A percentile compares a stretch with the other conserved stretches of the same genome.
Conservation (phyloP, 2,113 vertebrate species). For the Plecturocebus donacophilus region DNA sequence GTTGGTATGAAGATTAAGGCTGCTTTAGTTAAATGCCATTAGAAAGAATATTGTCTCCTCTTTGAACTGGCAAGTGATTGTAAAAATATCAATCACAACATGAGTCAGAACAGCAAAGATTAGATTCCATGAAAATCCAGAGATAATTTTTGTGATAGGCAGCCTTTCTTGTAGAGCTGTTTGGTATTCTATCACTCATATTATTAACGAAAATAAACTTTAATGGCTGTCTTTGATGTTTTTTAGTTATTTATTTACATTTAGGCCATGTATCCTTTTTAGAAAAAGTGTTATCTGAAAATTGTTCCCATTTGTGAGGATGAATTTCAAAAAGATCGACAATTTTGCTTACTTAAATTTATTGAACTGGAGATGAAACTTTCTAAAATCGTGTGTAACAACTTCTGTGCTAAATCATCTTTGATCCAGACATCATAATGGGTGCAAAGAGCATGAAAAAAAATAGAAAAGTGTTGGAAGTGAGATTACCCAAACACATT, state of each 20-base stretch:
- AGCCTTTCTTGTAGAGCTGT: not conserved
- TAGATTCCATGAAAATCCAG: not conserved
- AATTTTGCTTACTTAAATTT: conserved; percentile 20
- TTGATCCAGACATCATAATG: not conserved
- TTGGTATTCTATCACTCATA: not conserved
- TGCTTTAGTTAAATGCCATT: not conserved
- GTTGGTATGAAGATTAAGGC: not conserved
- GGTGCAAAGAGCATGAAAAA: not conserved
- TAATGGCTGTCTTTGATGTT: not conserved
- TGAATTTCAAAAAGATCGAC: not conserved
- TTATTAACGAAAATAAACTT: conserved; percentile 12
- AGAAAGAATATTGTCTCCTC: not conserved
- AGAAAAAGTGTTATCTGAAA: conserved; percentile 13
- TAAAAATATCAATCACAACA: conserved; percentile 3
- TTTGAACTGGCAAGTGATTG: not conserved
- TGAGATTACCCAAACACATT: not conserved
- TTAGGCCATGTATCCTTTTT: not conserved
- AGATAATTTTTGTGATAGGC: not conserved
- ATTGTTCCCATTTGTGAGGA: not conserved
- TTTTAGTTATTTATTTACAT: not conserved
- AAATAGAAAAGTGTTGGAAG: not conserved
- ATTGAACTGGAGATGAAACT: not conserved
- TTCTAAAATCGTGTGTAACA: not conserved
- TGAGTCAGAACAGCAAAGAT: not conserved
- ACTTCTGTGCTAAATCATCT: not conserved